A percentile compares a stretch with the other conserved stretches of the same genome.
These are phyloP conservation scores for Sminthurinus signatus DNA, from an alignment of 1,140 invertebrate genomes.

Conservation along the genomic window DNA sequence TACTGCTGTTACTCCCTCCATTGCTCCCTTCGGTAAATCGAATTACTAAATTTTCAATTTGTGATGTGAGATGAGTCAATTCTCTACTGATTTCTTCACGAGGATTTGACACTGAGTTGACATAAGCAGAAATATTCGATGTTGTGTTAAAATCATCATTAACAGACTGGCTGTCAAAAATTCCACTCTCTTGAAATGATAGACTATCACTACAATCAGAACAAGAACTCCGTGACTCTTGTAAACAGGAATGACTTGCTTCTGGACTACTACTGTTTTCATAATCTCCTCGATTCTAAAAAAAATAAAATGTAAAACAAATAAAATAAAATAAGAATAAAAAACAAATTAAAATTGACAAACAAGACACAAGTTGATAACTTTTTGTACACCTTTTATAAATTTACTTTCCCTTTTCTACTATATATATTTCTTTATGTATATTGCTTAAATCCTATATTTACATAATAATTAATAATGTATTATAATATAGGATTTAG, in stretches of 20 bases:
- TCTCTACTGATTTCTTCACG: conserved; percentile 52
- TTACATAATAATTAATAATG: too few relatives aligned
- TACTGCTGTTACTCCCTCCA: background rate
- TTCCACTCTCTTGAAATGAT: conserved; percentile 57
- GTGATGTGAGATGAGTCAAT: conserved; percentile 52
- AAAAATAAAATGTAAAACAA: conserved; percentile 1
- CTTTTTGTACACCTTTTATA: too few relatives aligned
- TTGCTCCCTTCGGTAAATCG: conserved; percentile 22
- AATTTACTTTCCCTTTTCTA: too few relatives aligned
- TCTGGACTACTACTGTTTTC: conserved; percentile 27
- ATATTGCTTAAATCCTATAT: too few relatives aligned
- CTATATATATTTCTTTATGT: too few relatives aligned
- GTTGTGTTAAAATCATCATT: conserved; percentile 26
- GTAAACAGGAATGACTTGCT: conserved; percentile 33
- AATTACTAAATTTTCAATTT: conserved; percentile 49
- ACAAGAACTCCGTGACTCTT: conserved; percentile 39
- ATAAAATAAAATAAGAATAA: background rate
- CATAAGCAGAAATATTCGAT: conserved; percentile 43
- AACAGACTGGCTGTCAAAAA: conserved; percentile 50
- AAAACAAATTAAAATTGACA: too few relatives aligned
- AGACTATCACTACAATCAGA: conserved; percentile 39
- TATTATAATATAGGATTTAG: too few relatives aligned
- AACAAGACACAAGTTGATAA: too few relatives aligned
- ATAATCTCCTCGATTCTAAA: conserved; percentile 25
- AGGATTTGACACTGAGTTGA: background rate